Conservation (phyloP, 2,888 invertebrate genomes). For the Acrobasis repandana region DNA sequence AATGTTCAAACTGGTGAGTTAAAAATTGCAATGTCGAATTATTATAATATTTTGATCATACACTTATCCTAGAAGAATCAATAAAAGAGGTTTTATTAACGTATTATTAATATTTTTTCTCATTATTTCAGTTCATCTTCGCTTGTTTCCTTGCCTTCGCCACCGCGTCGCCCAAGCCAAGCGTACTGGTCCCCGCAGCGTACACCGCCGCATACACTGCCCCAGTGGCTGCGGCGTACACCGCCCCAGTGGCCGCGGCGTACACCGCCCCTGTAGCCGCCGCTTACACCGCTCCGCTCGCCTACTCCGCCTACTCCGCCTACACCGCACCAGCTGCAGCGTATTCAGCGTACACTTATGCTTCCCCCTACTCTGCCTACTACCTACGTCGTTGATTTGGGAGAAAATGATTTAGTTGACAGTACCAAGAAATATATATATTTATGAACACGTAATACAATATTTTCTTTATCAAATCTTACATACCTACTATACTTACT, state of each 20-base stretch:
- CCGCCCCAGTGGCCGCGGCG: constrained; percentile 64
- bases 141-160: constrained; percentile 62
- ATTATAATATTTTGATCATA: no score
- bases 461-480: neutral
- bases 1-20: constrained; percentile 68
- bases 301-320: constrained; percentile 62
- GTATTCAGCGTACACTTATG: constrained; percentile 36
- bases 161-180: constrained; percentile 62
- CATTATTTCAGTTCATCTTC: constrained; percentile 54
- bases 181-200: constrained; percentile 45
- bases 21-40: neutral
- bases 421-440: constrained; percentile 1
- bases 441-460: neutral
- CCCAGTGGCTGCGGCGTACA: constrained; percentile 50
- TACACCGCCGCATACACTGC: constrained; percentile 53
- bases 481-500: no score
- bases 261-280: constrained; percentile 69
- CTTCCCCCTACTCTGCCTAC: constrained; percentile 34
- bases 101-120: neutral
- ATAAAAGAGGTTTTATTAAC: no score
- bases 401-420: neutral
- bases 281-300: constrained; percentile 67
- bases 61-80: no score
- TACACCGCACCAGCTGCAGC: constrained; percentile 48
- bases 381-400: constrained; percentile 37